Conservation (phyloP, 2,113 vertebrate species). For the Grammomys surdaster region DNA sequence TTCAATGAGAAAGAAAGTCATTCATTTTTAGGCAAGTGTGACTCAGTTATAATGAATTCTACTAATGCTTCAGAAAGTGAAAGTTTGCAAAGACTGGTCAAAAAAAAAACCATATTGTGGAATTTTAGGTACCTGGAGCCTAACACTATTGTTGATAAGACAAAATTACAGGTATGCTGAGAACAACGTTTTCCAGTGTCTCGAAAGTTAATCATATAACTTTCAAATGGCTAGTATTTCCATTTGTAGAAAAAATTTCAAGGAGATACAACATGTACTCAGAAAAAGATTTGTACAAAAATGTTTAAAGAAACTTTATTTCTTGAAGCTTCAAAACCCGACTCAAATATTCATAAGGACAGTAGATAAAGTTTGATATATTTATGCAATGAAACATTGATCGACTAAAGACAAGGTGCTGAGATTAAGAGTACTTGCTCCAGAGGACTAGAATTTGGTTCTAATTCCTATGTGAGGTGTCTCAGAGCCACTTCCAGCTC, state of each 20-base stretch:
- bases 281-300: background rate
- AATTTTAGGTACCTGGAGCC: background rate
- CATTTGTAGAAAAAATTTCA: background rate
- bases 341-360: background rate
- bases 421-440: background rate
- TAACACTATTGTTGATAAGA: background rate
- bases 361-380: background rate
- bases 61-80: background rate
- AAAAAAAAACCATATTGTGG: too few species aligned
- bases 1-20: background rate
- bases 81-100: background rate
- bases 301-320: background rate
- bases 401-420: background rate
- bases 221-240: background rate
- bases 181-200: background rate
- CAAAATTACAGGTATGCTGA: background rate
- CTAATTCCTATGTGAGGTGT: too few species aligned
- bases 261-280: background rate
- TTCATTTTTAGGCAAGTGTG: background rate
- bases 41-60: background rate
- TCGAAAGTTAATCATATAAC: background rate
- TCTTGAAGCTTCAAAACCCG: background rate
- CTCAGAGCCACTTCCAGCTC: background rate
- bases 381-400: background rate
- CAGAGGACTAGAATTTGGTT: background rate